These are phyloP conservation scores for Palaemon carinicauda DNA, from an alignment of 1,140 invertebrate genomes.

Conservation along the genomic window DNA sequence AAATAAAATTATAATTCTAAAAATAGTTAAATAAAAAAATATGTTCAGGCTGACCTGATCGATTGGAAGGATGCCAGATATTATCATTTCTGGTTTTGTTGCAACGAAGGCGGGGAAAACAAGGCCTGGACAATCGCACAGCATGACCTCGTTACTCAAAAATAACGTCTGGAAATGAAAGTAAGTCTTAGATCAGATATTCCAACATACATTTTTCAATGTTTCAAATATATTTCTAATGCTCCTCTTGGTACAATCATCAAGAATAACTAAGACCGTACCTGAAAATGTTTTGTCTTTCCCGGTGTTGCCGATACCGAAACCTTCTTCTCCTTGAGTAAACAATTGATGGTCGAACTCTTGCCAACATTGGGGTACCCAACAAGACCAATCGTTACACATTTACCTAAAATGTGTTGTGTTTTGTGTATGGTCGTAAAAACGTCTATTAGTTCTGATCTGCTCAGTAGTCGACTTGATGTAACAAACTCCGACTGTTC, in stretches of 20 bases:
- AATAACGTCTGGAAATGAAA: slow-evolving; percentile 80
- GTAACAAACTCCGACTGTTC: neutral
- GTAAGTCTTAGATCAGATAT: too few relatives aligned
- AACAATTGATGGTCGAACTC: slow-evolving; percentile 96
- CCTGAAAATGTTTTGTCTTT: slow-evolving; percentile 92
- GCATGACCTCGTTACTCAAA: slow-evolving; percentile 79
- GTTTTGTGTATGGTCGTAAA: slow-evolving; percentile 74
- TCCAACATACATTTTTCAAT: too few relatives aligned
- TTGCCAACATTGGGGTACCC: slow-evolving; percentile 99
- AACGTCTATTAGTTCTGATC: slow-evolving; percentile 70
- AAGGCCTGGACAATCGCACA: slow-evolving; percentile 98
- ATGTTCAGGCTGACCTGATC: slow-evolving; percentile 88
- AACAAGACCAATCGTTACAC: slow-evolving; percentile 88
- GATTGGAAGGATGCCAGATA: slow-evolving; percentile 95
- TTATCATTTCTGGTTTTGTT: slow-evolving; percentile 91
- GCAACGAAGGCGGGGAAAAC: slow-evolving; percentile 97
- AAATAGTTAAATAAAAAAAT: slow-evolving; percentile 75
- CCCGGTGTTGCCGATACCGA: slow-evolving; percentile 96
- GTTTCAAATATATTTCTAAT: too few relatives aligned
- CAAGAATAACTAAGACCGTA: slow-evolving; percentile 57
- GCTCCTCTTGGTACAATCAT: too few relatives aligned
- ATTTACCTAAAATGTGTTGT: slow-evolving; percentile 66
- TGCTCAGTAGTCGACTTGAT: slow-evolving; percentile 62
- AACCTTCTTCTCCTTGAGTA: slow-evolving; percentile 91
- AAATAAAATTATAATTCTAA: too few relatives aligned